Evolutionary conservation across 37 sponge, comb jelly and placozoan species (phyloP).

Genomic region (Chondrilla cf. caribensis): DNA sequence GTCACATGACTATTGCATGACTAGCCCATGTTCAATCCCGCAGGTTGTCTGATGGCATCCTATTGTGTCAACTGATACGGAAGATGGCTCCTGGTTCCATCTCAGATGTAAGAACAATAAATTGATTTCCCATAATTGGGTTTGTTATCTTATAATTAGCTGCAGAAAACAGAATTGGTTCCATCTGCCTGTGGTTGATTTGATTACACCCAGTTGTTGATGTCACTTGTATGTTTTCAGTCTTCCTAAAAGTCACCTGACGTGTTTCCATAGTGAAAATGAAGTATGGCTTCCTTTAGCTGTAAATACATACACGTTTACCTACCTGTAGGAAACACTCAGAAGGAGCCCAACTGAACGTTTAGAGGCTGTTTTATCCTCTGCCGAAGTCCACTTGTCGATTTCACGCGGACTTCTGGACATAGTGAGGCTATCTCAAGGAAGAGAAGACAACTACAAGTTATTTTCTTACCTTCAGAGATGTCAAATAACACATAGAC

Average conservation of each 20-base stretch:
- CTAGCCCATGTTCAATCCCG: not conserved
- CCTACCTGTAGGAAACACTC: conserved; percentile 3
- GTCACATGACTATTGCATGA: no score
- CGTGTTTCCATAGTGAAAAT: not conserved
- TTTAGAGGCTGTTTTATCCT: conserved; percentile 34
- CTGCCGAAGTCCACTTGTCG: conserved; percentile 34
- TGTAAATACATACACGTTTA: not conserved
- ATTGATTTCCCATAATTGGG: no score
- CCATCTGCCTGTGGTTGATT: no score
- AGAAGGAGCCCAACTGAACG: not conserved
- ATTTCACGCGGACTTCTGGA: conserved; percentile 12
- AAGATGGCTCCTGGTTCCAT: not conserved
- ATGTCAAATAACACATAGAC: conserved; percentile 1
- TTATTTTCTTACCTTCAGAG: conserved; percentile 40
- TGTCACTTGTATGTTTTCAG: no score
- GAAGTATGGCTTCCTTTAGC: not conserved
- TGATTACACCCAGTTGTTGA: no score
- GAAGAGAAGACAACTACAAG: conserved; percentile 36
- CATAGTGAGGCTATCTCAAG: conserved; percentile 3
- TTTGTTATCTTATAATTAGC: no score
- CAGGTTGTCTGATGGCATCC: conserved; percentile 66
- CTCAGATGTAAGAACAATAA: not conserved
- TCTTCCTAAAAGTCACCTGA: no score
- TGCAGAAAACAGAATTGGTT: no score
- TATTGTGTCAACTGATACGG: conserved; percentile 57